A percentile compares a stretch with the other conserved stretches of the same genome.
Evolutionary conservation across 2,888 invertebrate genomes (phyloP).

Genomic region (Hoplodrina blanda): DNA sequence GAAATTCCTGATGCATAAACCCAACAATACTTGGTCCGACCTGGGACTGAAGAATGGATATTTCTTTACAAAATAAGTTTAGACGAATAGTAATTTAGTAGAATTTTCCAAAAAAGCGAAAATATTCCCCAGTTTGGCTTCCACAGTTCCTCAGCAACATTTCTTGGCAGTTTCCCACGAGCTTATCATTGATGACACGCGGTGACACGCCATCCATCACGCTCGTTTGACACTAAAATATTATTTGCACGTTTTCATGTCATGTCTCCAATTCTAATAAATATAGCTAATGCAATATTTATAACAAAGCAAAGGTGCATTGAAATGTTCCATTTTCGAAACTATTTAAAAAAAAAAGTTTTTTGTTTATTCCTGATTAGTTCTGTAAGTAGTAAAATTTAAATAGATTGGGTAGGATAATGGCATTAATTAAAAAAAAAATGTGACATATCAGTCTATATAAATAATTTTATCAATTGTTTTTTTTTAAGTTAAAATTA

Average conservation of each 20-base stretch:
- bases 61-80: too few species aligned
- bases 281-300: slow-evolving; percentile 28
- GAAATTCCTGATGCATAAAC: too few species aligned
- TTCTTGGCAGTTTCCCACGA: slow-evolving; percentile 53
- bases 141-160: neutral
- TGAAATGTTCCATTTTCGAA: neutral
- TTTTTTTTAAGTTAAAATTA: neutral
- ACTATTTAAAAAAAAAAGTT: neutral
- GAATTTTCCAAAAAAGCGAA: neutral
- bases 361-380: too few species aligned
- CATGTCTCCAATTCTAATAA: slow-evolving; percentile 29
- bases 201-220: slow-evolving; percentile 44
- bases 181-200: slow-evolving; percentile 22
- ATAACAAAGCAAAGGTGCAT: neutral
- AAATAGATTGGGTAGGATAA: too few species aligned
- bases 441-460: too few species aligned
- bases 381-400: too few species aligned
- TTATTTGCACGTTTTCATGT: slow-evolving; percentile 55
- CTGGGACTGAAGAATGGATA: too few species aligned
- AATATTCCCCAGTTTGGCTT: neutral
- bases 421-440: too few species aligned
- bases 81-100: too few species aligned
- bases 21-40: too few species aligned
- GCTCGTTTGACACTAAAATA: slow-evolving; percentile 56
- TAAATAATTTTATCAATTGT: too few species aligned